These are phyloP conservation scores for Heteronetta atricapilla DNA, from an alignment of 2,113 vertebrate species.

Conservation along the genomic window DNA sequence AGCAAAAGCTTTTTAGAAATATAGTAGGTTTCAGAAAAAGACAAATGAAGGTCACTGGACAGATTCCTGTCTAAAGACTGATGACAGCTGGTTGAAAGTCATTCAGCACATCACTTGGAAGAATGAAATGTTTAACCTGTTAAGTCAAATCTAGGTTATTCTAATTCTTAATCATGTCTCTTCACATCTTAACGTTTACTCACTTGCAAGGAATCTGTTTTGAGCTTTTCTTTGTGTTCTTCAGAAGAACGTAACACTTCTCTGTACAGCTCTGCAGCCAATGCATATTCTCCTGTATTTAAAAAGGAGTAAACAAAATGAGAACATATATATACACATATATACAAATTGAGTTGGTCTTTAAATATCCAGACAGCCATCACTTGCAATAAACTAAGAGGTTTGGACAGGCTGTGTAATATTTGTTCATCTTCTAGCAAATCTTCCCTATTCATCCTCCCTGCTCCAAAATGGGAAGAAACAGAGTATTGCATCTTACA, in stretches of 20 bases:
- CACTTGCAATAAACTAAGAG: not conserved
- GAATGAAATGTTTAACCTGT: not conserved
- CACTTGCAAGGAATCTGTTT: conserved; percentile 98
- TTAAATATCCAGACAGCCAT: not conserved
- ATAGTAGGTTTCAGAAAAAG: not conserved
- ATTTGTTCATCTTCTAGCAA: not conserved
- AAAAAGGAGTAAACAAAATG: not conserved
- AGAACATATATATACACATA: not conserved
- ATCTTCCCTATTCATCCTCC: not conserved
- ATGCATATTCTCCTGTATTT: conserved; percentile 83
- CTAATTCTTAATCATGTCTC: not conserved
- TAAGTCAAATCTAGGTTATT: conserved; percentile 23
- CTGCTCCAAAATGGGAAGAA: not conserved
- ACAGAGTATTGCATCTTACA: not conserved
- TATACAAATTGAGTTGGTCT: not conserved
- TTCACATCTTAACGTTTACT: conserved; percentile 49
- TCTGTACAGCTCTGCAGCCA: conserved; percentile 90
- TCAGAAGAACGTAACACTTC: conserved; percentile 96
- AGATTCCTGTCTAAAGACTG: not conserved
- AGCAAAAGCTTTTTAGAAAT: not conserved
- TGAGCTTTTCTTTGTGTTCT: conserved; percentile 95
- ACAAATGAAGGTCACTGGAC: not conserved
- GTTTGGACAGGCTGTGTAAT: not conserved
- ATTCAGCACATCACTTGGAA: not conserved
- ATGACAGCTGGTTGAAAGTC: not conserved